Conservation (phyloP, 1,140 invertebrate genomes). For the Drosophila santomea region DNA sequence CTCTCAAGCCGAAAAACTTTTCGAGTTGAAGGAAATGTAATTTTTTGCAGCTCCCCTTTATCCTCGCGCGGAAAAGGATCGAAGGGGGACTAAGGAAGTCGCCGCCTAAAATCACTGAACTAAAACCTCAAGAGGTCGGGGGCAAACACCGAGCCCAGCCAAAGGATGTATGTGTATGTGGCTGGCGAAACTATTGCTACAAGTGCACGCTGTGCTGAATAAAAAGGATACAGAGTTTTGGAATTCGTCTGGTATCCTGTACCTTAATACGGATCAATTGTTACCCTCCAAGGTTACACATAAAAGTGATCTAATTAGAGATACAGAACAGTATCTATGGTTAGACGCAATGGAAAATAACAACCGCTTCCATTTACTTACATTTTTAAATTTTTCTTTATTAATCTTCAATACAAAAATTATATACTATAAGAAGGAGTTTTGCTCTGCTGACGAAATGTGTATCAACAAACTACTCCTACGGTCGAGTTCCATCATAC, state of each 20-base stretch:
- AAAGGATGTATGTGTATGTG: slow-evolving; percentile 10
- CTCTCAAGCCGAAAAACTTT: slow-evolving; percentile 70
- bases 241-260: slow-evolving; percentile 4
- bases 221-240: background rate
- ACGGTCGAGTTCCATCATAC: background rate
- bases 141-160: slow-evolving; percentile 22
- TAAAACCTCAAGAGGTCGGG: slow-evolving; percentile 65
- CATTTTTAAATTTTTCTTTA: too few species aligned
- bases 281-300: background rate
- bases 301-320: too few species aligned
- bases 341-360: too few species aligned
- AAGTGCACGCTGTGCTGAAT: slow-evolving; percentile 65
- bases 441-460: too few species aligned
- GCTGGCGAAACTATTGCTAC: slow-evolving; percentile 56
- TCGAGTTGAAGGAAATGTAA: slow-evolving; percentile 81
- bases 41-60: slow-evolving; percentile 57
- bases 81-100: slow-evolving; percentile 62
- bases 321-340: too few species aligned
- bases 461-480: too few species aligned
- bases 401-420: too few species aligned
- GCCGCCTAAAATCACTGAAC: slow-evolving; percentile 79
- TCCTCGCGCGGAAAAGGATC: slow-evolving; percentile 47
- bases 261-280: background rate
- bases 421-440: too few species aligned
- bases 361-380: too few species aligned